These are phyloP conservation scores for Recurvirostra avosetta DNA, from an alignment of 2,113 vertebrate genomes.

Conservation along the genomic window DNA sequence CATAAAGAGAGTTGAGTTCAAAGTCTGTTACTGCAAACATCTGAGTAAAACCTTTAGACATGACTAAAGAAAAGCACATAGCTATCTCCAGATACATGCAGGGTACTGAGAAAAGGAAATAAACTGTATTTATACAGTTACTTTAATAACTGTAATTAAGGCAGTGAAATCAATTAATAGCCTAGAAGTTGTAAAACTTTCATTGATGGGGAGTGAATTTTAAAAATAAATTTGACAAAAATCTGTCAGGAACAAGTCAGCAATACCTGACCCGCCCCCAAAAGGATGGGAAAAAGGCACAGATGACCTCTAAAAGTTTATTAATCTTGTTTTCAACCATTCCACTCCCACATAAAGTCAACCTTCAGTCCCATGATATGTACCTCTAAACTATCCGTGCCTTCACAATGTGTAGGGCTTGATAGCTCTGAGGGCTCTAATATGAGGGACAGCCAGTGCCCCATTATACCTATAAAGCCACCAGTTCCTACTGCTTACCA, in stretches of 20 bases:
- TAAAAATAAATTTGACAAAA: neutral
- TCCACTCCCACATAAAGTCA: neutral
- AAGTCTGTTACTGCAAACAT: neutral
- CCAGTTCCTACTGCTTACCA: neutral
- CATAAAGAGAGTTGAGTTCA: neutral
- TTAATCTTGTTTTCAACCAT: neutral
- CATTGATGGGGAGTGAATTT: neutral
- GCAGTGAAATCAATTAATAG: neutral
- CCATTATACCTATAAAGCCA: neutral
- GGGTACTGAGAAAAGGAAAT: neutral
- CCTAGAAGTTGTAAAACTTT: neutral
- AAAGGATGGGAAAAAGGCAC: neutral
- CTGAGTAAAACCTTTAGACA: neutral
- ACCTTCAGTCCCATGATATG: neutral
- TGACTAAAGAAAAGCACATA: neutral
- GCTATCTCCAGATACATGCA: neutral
- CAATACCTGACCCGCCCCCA: neutral
- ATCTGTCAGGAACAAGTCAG: neutral
- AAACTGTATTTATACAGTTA: neutral
- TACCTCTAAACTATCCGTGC: neutral
- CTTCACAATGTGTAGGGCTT: rapidly evolving
- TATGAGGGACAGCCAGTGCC: neutral
- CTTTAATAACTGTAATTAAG: neutral
- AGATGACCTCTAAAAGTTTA: neutral
- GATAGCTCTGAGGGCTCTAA: neutral